Conservation (phyloP, 1,140 invertebrate species). For the Drosophila bocqueti region DNA sequence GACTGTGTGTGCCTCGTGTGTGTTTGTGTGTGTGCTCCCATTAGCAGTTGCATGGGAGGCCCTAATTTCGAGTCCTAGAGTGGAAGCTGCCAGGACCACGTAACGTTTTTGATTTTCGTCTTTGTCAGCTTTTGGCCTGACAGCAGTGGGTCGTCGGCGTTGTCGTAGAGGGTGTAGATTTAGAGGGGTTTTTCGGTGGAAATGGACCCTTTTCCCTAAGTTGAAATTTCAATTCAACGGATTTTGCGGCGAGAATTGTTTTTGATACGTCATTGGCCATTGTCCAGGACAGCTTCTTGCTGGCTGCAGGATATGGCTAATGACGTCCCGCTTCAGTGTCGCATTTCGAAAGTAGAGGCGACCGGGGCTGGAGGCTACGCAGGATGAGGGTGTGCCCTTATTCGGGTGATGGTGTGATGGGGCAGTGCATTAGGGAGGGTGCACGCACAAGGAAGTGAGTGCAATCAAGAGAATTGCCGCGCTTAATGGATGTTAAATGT, state of each 20-base stretch:
- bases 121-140: slow-evolving; percentile 72
- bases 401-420: background rate
- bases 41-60: slow-evolving; percentile 78
- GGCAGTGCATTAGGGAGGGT: slow-evolving; percentile 33
- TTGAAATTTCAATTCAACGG: slow-evolving; percentile 84
- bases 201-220: slow-evolving; percentile 51
- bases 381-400: slow-evolving; percentile 16
- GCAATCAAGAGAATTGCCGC: slow-evolving; percentile 82
- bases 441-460: slow-evolving; percentile 42
- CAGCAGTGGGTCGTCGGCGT: slow-evolving; percentile 39
- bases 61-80: slow-evolving; percentile 77
- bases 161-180: background rate
- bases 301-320: slow-evolving; percentile 43
- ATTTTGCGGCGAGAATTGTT: slow-evolving; percentile 75
- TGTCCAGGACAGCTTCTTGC: slow-evolving; percentile 45
- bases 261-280: slow-evolving; percentile 68
- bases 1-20: background rate
- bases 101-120: slow-evolving; percentile 77
- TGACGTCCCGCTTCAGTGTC: slow-evolving; percentile 44
- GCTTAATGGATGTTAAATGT: slow-evolving; percentile 83
- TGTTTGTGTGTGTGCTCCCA: slow-evolving; percentile 54
- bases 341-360: background rate
- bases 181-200: background rate
- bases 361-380: slow-evolving; percentile 3
- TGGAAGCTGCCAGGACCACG: slow-evolving; percentile 69